A percentile compares a stretch with the other conserved stretches of the same genome.
phyloP scores from a whole-genome alignment of 2,888 invertebrate genomes.

The Epirrita christyi region DNA sequence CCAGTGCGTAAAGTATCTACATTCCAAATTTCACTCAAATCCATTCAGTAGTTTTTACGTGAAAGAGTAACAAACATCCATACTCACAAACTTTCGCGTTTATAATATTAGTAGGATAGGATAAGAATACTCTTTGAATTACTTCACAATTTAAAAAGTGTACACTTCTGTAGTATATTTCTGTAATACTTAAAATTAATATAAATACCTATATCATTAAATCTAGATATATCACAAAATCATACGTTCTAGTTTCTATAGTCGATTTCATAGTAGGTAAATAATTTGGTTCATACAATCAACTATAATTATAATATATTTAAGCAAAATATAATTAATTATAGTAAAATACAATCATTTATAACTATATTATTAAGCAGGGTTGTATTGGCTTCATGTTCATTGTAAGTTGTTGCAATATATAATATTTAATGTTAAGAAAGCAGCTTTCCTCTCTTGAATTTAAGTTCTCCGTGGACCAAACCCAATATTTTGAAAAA shows the following conservation, averaged over 20 bases:
- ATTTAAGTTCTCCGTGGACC: too few species aligned
- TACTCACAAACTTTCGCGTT: too few species aligned
- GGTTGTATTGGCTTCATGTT: background rate
- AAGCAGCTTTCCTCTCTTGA: too few species aligned
- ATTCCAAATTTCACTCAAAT: too few species aligned
- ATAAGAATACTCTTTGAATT: constrained; percentile 4
- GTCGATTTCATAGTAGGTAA: constrained; percentile 27
- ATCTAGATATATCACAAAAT: constrained; percentile 42
- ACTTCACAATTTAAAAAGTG: background rate
- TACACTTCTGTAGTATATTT: constrained; percentile 37
- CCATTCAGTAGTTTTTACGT: too few species aligned
- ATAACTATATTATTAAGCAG: constrained; percentile 9
- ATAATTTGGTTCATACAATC: constrained; percentile 9
- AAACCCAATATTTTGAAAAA: too few species aligned
- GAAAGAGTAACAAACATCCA: too few species aligned
- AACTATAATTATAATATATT: constrained; percentile 9
- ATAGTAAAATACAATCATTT: too few species aligned
- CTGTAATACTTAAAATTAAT: constrained; percentile 31
- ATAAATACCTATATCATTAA: constrained; percentile 28
- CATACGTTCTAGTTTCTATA: constrained; percentile 32
- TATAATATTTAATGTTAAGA: too few species aligned
- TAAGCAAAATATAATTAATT: background rate
- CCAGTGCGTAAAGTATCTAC: too few species aligned
- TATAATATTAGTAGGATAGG: too few species aligned
- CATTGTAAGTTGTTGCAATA: background rate